Evolutionary conservation across 2,888 invertebrate species (phyloP).

Genomic region (Stenoptilia bipunctidactyla): DNA sequence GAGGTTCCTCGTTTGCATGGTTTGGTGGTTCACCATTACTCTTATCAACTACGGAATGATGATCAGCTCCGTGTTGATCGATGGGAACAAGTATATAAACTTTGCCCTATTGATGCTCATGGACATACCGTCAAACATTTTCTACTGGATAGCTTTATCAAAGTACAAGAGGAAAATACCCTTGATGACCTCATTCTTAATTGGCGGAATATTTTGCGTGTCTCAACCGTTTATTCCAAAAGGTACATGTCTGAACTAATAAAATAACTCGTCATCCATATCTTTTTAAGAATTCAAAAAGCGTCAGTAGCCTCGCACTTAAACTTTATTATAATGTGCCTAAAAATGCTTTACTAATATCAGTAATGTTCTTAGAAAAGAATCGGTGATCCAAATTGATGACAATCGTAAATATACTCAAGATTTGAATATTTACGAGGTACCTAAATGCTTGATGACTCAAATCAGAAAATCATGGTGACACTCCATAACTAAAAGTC

Average conservation of each 20-base stretch:
- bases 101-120: conserved; percentile 54
- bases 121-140: conserved; percentile 56
- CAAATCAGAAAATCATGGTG: no score
- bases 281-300: no score
- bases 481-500: no score
- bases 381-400: no score
- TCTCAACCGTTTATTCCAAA: conserved; percentile 51
- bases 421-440: no score
- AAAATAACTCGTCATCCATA: no score
- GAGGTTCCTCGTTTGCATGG: conserved; percentile 49
- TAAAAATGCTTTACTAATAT: no score
- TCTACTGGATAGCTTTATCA: conserved; percentile 52
- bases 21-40: conserved; percentile 63
- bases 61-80: conserved; percentile 57
- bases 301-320: no score
- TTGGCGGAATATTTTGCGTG: conserved; percentile 53
- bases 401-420: no score
- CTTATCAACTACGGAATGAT: conserved; percentile 65
- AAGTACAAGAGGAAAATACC: conserved; percentile 49
- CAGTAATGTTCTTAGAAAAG: no score
- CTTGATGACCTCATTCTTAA: conserved; percentile 38
- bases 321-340: no score
- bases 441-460: no score
- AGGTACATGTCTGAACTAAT: conserved; percentile 21
- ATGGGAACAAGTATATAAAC: conserved; percentile 57